Conservation (phyloP, 2,113 vertebrate species). For the Machaerirhynchus nigripectus region DNA sequence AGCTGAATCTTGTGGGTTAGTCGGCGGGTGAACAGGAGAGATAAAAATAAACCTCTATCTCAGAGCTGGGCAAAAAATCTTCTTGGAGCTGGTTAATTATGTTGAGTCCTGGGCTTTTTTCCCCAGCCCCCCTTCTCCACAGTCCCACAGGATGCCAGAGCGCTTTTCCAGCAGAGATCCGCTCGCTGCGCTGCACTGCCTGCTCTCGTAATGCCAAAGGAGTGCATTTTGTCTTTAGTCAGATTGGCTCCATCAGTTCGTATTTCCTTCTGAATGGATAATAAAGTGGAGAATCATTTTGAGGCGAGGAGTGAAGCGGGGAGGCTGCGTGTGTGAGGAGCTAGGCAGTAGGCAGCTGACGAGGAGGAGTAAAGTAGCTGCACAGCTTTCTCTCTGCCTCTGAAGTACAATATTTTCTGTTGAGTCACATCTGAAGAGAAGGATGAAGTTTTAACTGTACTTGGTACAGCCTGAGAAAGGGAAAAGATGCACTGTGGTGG, state of each 20-base stretch:
- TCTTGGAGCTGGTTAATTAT: neutral
- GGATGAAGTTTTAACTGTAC: conserved; percentile 69
- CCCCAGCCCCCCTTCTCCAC: neutral
- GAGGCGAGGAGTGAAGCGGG: conserved; percentile 28
- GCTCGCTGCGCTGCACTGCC: neutral
- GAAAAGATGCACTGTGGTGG: neutral
- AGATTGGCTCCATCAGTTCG: conserved; percentile 37
- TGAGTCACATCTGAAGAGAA: conserved; percentile 67
- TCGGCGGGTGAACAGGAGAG: neutral
- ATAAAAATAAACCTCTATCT: neutral
- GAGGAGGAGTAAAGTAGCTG: conserved; percentile 77
- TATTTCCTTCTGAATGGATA: conserved; percentile 59
- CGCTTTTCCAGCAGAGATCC: neutral
- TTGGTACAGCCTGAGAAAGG: conserved; percentile 36
- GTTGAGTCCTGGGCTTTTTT: neutral
- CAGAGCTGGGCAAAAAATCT: neutral
- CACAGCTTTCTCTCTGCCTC: conserved; percentile 72
- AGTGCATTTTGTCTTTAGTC: conserved; percentile 40
- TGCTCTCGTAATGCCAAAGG: neutral
- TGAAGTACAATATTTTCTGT: conserved; percentile 58
- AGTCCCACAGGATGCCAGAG: neutral
- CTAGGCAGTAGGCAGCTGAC: conserved; percentile 77
- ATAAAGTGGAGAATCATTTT: conserved; percentile 45
- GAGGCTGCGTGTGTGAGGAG: conserved; percentile 55
- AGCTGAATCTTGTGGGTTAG: neutral